phyloP scores from a whole-genome alignment of 37 sponge, comb jelly and placozoan species.

The Halichondria panicea region DNA sequence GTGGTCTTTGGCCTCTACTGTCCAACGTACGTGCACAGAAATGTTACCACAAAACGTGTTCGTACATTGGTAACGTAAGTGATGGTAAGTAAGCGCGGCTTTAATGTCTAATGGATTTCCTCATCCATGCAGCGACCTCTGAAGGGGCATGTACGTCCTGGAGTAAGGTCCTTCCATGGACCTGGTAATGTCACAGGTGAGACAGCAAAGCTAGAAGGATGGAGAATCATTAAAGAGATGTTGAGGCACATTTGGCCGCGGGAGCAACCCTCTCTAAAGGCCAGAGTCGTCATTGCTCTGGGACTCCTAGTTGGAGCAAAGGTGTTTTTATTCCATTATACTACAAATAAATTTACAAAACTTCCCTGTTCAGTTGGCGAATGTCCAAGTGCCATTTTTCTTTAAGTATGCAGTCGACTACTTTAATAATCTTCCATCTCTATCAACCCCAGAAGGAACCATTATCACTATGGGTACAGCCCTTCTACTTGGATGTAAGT shows the following conservation, averaged over 20 bases:
- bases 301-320: conserved; percentile 78
- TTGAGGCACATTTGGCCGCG: conserved; percentile 84
- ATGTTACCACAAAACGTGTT: no score
- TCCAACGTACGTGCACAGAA: no score
- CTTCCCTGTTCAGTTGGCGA: conserved; percentile 66
- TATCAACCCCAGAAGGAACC: conserved; percentile 65
- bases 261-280: conserved; percentile 73
- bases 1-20: no score
- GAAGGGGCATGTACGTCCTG: no score
- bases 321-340: conserved; percentile 35
- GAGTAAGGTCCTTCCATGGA: no score
- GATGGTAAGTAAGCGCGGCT: no score
- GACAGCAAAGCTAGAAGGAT: conserved; percentile 36
- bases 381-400: conserved; percentile 88
- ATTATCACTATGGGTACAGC: conserved; percentile 81
- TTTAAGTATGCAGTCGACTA: conserved; percentile 92
- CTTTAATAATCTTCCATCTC: conserved; percentile 50
- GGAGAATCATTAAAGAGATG: conserved; percentile 87
- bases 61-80: no score
- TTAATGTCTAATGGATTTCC: no score
- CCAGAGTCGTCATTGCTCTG: conserved; percentile 79
- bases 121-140: no score
- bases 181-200: conserved; percentile 34
- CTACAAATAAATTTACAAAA: neutral
- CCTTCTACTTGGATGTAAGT: conserved; percentile 84